These are phyloP conservation scores for Keiferia lycopersicella DNA, from an alignment of 2,888 invertebrate genomes.

Conservation along the genomic window DNA sequence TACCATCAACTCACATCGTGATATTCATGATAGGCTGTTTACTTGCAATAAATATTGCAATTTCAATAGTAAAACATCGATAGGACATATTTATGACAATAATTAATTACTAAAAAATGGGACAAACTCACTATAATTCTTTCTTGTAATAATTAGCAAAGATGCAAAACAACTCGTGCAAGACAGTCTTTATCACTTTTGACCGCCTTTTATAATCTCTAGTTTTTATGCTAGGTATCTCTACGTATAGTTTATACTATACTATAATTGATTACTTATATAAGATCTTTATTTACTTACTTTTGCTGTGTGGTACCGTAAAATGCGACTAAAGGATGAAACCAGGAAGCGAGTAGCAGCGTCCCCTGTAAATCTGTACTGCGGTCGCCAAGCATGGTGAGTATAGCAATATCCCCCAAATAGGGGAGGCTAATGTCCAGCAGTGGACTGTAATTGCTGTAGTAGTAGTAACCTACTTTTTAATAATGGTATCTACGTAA, in stretches of 20 bases:
- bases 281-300: too few relatives aligned
- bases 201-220: conserved; percentile 32
- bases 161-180: conserved; percentile 22
- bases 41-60: conserved; percentile 9
- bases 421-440: too few relatives aligned
- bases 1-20: too few relatives aligned
- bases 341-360: too few relatives aligned
- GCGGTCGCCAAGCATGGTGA: too few relatives aligned
- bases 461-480: too few relatives aligned
- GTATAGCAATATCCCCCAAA: too few relatives aligned
- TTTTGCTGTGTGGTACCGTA: too few relatives aligned
- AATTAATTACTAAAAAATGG: conserved; percentile 32
- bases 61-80: background rate
- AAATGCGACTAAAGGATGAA: too few relatives aligned
- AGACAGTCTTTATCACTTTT: conserved; percentile 25
- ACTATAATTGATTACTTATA: background rate
- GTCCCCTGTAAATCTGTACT: too few relatives aligned
- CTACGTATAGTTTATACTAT: background rate
- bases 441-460: too few relatives aligned
- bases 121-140: conserved; percentile 37
- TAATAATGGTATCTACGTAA: too few relatives aligned
- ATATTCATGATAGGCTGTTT: background rate
- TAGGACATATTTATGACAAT: conserved; percentile 16
- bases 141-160: conserved; percentile 22
- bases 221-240: conserved; percentile 5